Conservation (phyloP, 2,113 vertebrate species). For the Danio rerio region GRCz12tu NC_133183.1:64317001-64317500, state of each 20-base stretch:
- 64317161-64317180: conserved; percentile 22
- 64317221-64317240: background rate
- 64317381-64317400: too few relatives aligned
- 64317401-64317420: too few relatives aligned
- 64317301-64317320: too few relatives aligned
- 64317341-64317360: too few relatives aligned
- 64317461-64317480: too few relatives aligned
- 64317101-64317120: background rate
- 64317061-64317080: background rate
- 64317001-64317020: background rate
- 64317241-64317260: background rate
- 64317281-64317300: too few relatives aligned
- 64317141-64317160: conserved; percentile 4
- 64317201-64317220: background rate
- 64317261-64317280: too few relatives aligned
- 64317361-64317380: too few relatives aligned
- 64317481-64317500: too few relatives aligned
- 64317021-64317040: background rate
- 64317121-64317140: background rate
- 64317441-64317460: too few relatives aligned
- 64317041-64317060: background rate
- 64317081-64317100: background rate
- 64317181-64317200: background rate
- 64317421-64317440: too few relatives aligned
- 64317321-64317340: too few relatives aligned